phyloP scores from a whole-genome alignment of 2,888 invertebrate genomes.

The Chromoteleia sp. region DNA sequence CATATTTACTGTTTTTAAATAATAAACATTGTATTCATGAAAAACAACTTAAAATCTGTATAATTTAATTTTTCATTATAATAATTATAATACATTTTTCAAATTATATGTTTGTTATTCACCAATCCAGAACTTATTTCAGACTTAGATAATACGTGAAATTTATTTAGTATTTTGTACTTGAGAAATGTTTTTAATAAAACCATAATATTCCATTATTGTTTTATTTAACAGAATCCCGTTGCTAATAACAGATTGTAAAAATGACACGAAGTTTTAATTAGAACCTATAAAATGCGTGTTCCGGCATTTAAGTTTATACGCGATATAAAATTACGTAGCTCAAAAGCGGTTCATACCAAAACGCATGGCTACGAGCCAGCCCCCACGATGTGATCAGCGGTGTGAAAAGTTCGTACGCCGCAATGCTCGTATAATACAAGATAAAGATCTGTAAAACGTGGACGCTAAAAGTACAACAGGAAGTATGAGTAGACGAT shows the following conservation, averaged over 20 bases:
- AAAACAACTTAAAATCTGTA: too few relatives aligned
- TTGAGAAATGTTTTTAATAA: not conserved
- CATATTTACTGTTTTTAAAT: too few relatives aligned
- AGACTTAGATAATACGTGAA: too few relatives aligned
- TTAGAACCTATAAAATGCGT: constrained; percentile 5
- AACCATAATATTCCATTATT: constrained; percentile 1
- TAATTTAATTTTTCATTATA: too few relatives aligned
- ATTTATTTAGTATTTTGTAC: too few relatives aligned
- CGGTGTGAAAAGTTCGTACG: constrained; percentile 46
- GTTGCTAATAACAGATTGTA: constrained; percentile 7
- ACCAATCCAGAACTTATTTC: too few relatives aligned
- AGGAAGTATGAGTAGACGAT: constrained; percentile 43
- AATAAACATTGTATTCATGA: too few relatives aligned
- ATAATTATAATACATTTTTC: too few relatives aligned
- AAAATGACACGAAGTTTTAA: constrained; percentile 30
- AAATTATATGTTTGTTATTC: too few relatives aligned
- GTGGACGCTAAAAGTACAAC: constrained; percentile 36
- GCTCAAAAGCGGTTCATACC: constrained; percentile 18
- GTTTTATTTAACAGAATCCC: constrained; percentile 15
- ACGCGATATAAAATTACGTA: constrained; percentile 16
- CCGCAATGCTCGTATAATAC: constrained; percentile 19
- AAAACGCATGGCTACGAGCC: constrained; percentile 6
- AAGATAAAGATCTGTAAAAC: constrained; percentile 50
- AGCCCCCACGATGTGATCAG: constrained; percentile 26
- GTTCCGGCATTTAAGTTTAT: constrained; percentile 39